Base-by-base conservation (phyloP, 1,140 invertebrate genomes). In the Adoxophyes honmai region DNA sequence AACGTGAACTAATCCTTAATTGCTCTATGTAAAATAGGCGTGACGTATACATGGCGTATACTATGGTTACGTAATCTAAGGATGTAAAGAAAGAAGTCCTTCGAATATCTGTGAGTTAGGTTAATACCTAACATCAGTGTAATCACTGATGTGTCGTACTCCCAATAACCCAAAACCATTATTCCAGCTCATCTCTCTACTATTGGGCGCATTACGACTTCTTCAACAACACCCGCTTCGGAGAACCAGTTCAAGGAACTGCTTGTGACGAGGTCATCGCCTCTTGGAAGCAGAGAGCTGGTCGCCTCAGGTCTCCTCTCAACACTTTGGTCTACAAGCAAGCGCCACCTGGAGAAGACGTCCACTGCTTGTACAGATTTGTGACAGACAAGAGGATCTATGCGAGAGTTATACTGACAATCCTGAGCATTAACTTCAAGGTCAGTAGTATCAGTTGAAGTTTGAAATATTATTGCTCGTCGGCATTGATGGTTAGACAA, bases 201-300 rank as follows among this genome's bases (percentile, higher is more conserved):
- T 97, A 96, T 76, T 97, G 96, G 96, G 95, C 95, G 0, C 95
- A 97, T 78, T 97, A 97, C 66, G 96, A 97, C 71, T 97, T 97
- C 86, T 97, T 97, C 85, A 97, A 97, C 77, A 96, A 96, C 58
- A 97, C 95, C 0, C 92, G 93, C 28, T 95, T 94, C 58, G 96
- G 96, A 0, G 94, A 95, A 55, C 93, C 94, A 0, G 93, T 97
- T 0, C 90, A 91, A 0, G 93, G 93, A 15, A 96, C 95, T 0
- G 92, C 93, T 6, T 97, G 96, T 80, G 96, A 97, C 70, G 96
- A 97, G 78, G 92, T 94, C 0, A 96, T 96, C 71, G 92, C 94
- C 3, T 94, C 94, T 0, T 96, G 95, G 94, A 93, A 93, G 61
- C 88, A 91, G 42, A 90, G 91, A 4, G 91, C 91, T 1, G 96